Percentiles rank a stretch among this genome's conserved stretches.
phyloP scores from a whole-genome alignment of 2,888 invertebrate species.

The Cyclophora albipunctata region DNA sequence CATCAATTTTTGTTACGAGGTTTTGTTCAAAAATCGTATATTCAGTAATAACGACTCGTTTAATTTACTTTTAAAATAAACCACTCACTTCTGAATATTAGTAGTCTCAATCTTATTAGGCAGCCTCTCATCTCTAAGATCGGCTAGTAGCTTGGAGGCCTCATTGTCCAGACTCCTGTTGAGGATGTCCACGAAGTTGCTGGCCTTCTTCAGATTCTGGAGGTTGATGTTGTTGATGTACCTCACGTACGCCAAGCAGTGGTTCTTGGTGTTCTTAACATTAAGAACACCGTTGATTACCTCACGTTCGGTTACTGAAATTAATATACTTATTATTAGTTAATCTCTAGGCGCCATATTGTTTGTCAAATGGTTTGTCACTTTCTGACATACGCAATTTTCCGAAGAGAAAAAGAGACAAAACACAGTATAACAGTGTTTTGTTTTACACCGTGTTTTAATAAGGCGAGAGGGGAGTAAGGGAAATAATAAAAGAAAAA shows the following conservation, averaged over 20 bases:
- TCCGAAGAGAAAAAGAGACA: no score
- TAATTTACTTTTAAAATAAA: no score
- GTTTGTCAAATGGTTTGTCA: no score
- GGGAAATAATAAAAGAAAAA: no score
- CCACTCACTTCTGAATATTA: constrained; percentile 87
- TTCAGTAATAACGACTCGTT: no score
- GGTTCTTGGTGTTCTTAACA: constrained; percentile 95
- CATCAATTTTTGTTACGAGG: no score
- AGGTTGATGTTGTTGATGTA: constrained; percentile 98
- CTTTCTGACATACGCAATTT: no score
- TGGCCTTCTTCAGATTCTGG: constrained; percentile 94
- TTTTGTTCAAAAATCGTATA: no score
- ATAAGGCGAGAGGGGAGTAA: no score
- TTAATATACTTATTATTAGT: constrained; percentile 6
- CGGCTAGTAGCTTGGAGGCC: constrained; percentile 90
- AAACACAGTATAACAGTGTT: no score
- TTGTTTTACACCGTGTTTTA: no score
- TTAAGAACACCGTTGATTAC: constrained; percentile 96
- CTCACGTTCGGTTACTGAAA: constrained; percentile 95
- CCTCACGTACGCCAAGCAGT: constrained; percentile 94
- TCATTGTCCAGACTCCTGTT: constrained; percentile 95
- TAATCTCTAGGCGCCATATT: not conserved
- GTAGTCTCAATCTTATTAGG: constrained; percentile 91
- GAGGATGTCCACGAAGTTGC: constrained; percentile 95
- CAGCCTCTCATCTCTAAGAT: constrained; percentile 91